Evolutionary conservation across 1,140 invertebrate species (phyloP).

Genomic region (Pogonus chalceus): DNA sequence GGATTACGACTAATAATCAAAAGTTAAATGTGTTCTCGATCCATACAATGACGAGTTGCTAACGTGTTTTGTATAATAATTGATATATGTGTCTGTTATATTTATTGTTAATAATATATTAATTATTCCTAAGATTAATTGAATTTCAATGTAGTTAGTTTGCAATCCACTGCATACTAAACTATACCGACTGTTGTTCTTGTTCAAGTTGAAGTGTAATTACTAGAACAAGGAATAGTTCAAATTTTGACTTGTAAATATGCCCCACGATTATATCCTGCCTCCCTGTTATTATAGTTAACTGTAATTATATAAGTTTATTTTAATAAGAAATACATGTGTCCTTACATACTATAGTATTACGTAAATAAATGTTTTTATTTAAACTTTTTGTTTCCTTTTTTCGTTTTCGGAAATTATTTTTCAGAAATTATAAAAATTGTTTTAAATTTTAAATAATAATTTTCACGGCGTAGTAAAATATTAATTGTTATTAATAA

Average conservation of each 20-base stretch:
- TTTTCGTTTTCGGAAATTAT: too few species aligned
- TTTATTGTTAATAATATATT: constrained; percentile 4
- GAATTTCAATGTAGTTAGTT: neutral
- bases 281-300: neutral
- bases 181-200: constrained; percentile 2
- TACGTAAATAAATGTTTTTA: neutral
- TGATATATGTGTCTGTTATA: neutral
- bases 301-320: constrained; percentile 6
- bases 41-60: constrained; percentile 1
- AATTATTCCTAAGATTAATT: neutral
- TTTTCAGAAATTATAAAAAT: too few species aligned
- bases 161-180: neutral
- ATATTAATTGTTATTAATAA: too few species aligned
- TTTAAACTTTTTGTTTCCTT: neutral
- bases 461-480: too few species aligned
- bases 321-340: constrained; percentile 4
- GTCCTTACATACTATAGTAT: neutral
- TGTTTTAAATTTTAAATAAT: too few species aligned
- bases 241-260: neutral
- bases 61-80: neutral
- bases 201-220: neutral
- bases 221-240: constrained; percentile 1
- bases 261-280: neutral
- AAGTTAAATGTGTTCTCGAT: constrained; percentile 4
- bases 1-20: neutral